Base-by-base conservation (phyloP, 1,140 invertebrate species). In the Heliconius congener region DNA sequence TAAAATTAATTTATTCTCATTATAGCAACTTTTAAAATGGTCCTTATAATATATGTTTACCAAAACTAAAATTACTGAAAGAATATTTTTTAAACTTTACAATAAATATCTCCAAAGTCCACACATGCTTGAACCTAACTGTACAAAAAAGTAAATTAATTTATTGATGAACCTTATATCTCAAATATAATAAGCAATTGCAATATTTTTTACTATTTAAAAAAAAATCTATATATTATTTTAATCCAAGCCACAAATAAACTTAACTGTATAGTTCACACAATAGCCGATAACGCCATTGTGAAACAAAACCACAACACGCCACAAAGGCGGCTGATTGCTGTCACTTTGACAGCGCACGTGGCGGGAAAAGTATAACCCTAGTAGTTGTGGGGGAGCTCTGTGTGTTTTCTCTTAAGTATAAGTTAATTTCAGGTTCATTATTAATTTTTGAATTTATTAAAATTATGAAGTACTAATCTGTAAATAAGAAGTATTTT, bases 281-380 rank as follows among this genome's bases (percentile, higher is more conserved):
- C 37, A 75, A 66, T 75, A 42, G 34, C 37, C 60, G 34, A 60
- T 46, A 50, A 71, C n/a, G 55, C 74, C 9, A 70, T 76, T 76
- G 60, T 76, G 23, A 71, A 70, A 76, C 74, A 76, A 71, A 76
- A 60, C 57, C 74, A 23, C 74, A 55, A 66, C 74, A 39, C 60
- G 57, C 82, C 79, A 83, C 82, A 83, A 83, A 81, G 82, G 79
- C 71, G 52, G 71, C 76, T 83, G 82, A 83, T 83, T 83, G 79
- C 82, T 81, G 82, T 78, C 79, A 76, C 55, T 74, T 76, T 73
- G 79, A 81, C 76, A 76, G 73, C 73, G 42, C 73, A 52, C 81
- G 81, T 82, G 81, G 50, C 74, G 78, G 78, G 74, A 72, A 74
- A 78, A 78, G 71, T 80, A 72, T 70, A 73, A 76, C 71, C 74